Conservation (phyloP, 2,797 vertebrate genomes). For the Craterocephalus amniculus region DNA sequence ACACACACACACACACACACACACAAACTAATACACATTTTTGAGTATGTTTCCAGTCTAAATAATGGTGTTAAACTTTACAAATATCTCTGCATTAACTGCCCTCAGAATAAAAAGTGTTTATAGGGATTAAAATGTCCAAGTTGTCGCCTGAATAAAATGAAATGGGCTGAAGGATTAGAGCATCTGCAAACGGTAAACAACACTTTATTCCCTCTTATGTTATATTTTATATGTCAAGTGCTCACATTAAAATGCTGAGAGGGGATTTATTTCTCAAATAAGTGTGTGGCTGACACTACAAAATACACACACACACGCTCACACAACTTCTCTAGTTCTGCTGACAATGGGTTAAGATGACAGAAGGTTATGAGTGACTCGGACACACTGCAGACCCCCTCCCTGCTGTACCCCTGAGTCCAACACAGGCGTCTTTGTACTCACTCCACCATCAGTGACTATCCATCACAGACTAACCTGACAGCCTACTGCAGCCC, state of each 20-base stretch:
- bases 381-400: slow-evolving; percentile 88
- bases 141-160: neutral
- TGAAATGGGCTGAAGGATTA: neutral
- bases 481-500: slow-evolving; percentile 87
- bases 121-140: neutral
- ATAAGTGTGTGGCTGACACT: slow-evolving; percentile 47
- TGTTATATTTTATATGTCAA: slow-evolving; percentile 48
- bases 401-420: slow-evolving; percentile 68
- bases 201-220: slow-evolving; percentile 24
- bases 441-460: slow-evolving; percentile 90
- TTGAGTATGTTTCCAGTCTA: neutral
- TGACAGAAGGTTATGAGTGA: slow-evolving; percentile 87
- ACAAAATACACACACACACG: slow-evolving; percentile 43
- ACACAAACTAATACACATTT: slow-evolving; percentile 1
- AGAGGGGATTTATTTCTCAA: slow-evolving; percentile 57
- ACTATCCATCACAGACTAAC: slow-evolving; percentile 93
- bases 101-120: too few species aligned
- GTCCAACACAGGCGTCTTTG: slow-evolving; percentile 90
- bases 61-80: neutral
- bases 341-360: slow-evolving; percentile 83
- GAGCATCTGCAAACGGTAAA: slow-evolving; percentile 21
- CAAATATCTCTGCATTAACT: neutral
- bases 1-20: slow-evolving; percentile 10
- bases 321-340: slow-evolving; percentile 49
- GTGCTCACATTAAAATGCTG: slow-evolving; percentile 69